Percentiles rank a stretch among this genome's conserved stretches.
Conservation (phyloP, 2,797 vertebrate genomes). For the Trichosurus vulpecula region DNA sequence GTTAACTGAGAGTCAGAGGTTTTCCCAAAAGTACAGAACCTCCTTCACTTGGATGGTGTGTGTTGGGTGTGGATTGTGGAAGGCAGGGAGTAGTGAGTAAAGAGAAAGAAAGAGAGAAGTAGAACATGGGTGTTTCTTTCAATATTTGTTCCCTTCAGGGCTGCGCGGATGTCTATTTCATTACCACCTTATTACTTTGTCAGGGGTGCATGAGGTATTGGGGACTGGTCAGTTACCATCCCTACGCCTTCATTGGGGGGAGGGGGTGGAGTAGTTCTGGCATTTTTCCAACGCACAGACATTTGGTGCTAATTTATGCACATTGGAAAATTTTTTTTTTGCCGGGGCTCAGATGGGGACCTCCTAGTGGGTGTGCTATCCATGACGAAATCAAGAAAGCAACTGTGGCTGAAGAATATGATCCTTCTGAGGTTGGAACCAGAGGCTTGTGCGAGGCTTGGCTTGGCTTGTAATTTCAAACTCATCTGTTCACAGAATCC, state of each 20-base stretch:
- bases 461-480: conserved; percentile 20
- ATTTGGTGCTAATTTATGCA: conserved; percentile 63
- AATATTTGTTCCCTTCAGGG: accelerated
- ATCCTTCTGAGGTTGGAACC: conserved; percentile 9
- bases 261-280: not conserved
- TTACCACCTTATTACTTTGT: not conserved
- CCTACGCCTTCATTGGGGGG: not conserved
- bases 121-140: not conserved
- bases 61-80: not conserved
- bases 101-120: not conserved
- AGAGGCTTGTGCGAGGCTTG: conserved; percentile 8
- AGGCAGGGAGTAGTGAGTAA: not conserved
- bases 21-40: not conserved
- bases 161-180: not conserved
- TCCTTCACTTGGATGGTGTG: not conserved
- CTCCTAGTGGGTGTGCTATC: conserved; percentile 27
- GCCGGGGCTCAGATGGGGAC: conserved; percentile 44
- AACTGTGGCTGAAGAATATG: not conserved
- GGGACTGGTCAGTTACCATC: not conserved
- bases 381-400: conserved; percentile 31
- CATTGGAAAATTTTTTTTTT: conserved; percentile 48
- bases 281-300: conserved; percentile 38
- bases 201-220: not conserved
- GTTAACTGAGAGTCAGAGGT: not conserved
- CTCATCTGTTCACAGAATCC: conserved; percentile 20